Base-by-base conservation (phyloP, 1,140 invertebrate genomes). In the Diorhabda sublineata region DNA sequence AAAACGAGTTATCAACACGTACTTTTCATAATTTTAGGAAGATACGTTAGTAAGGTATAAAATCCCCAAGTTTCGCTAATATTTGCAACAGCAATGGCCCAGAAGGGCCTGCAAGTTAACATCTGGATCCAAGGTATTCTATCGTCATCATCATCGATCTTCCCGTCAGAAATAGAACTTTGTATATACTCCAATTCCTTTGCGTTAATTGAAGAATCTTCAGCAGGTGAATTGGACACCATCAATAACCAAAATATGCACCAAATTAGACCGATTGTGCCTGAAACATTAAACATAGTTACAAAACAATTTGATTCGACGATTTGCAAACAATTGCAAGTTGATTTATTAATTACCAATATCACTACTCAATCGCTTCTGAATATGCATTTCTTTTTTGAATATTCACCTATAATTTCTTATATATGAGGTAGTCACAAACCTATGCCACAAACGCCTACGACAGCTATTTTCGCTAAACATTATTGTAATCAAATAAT, bases 31-130 rank as follows among this genome's bases (percentile, higher is more conserved):
- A 95, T 98, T 2, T 88, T 91, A 0, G 96, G 96, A 71, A 98
- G 88, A 79, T 94, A 88, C 0, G 93, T 95, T 60, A 98, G 83
- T 60, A 98, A 85, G 3, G 92, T 96, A 83, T 94, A 96, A 76
- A 93, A 94, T 1, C 93, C 94, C 95, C 94, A 97, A 77, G 92
- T 93, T 75, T 95, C 91, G 2, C 91, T 88, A 77, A 92, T 91
- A 75, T 96, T 92, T 0, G 86, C 88, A 1, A 94, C 78, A 59
- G 93, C 86, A 5, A 96, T 81, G 26, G 95, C 94, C 92, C 94
- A 97, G 2, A 97, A 93, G 0, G 95, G 89, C 57, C 86, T 83
- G 0, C 94, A 97, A 0, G 85, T 90, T 11, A 97, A 81, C 74
- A 97, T 93, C 4, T 85, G 81, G 60, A 84, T 86, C 94, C 94